These are phyloP conservation scores for Autographa gamma DNA, from an alignment of 2,888 invertebrate species.

Conservation along the genomic window DNA sequence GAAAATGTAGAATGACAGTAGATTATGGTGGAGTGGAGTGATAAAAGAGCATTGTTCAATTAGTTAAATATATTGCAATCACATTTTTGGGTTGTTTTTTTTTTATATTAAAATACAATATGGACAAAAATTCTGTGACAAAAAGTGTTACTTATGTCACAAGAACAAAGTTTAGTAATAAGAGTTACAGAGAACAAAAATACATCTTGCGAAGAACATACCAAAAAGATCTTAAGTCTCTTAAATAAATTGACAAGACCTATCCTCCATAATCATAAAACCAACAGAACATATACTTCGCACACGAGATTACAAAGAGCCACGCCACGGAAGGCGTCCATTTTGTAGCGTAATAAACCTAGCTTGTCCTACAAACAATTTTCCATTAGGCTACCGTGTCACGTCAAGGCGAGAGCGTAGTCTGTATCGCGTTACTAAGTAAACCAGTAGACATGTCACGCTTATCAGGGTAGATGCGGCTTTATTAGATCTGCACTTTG, in stretches of 20 bases:
- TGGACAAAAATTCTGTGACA: too few relatives aligned
- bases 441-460: conserved; percentile 30
- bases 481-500: not conserved
- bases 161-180: not conserved
- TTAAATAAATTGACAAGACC: not conserved
- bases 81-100: too few relatives aligned
- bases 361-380: conserved; percentile 36
- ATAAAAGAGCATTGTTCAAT: too few relatives aligned
- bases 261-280: not conserved
- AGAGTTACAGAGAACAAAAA: not conserved
- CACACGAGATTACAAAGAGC: not conserved
- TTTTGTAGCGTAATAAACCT: conserved; percentile 34
- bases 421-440: conserved; percentile 42
- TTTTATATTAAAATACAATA: too few relatives aligned
- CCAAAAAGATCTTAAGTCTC: not conserved
- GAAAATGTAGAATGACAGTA: not conserved
- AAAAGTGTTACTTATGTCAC: too few relatives aligned
- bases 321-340: not conserved
- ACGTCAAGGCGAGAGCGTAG: conserved; percentile 23
- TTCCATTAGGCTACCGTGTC: conserved; percentile 50
- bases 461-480: conserved; percentile 35
- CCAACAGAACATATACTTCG: not conserved
- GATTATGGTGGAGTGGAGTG: not conserved
- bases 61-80: too few relatives aligned
- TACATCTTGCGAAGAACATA: not conserved